Conservation (phyloP, 2,888 invertebrate genomes). For the Xylocampa areola region DNA sequence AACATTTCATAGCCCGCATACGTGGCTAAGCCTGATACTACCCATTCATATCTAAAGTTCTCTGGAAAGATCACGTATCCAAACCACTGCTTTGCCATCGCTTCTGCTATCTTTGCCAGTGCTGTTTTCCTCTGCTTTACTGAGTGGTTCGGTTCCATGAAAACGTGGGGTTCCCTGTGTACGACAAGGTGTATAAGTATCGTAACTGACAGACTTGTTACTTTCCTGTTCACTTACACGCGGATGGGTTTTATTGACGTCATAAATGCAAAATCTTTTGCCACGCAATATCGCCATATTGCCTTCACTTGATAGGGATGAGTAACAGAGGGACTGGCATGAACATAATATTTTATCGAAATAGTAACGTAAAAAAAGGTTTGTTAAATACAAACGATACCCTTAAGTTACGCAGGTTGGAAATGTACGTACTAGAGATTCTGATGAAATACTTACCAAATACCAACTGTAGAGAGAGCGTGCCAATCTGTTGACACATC, state of each 20-base stretch:
- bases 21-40: conserved; percentile 89
- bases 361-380: no score
- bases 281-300: no score
- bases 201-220: not conserved
- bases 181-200: not conserved
- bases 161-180: conserved; percentile 80
- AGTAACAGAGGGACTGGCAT: no score
- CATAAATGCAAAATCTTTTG: no score
- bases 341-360: no score
- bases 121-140: conserved; percentile 82
- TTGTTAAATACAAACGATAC: no score
- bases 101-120: conserved; percentile 90
- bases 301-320: no score
- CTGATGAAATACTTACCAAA: conserved; percentile 84
- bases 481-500: conserved; percentile 78
- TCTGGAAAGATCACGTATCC: conserved; percentile 90
- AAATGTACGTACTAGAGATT: no score
- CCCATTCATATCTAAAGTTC: conserved; percentile 91
- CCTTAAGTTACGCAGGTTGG: no score
- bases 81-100: conserved; percentile 92
- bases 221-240: no score
- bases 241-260: no score
- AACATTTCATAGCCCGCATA: conserved; percentile 90
- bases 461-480: conserved; percentile 77
- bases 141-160: conserved; percentile 75